Evolutionary conservation across 2,113 vertebrate genomes (phyloP).

Genomic region (Laticauda laticaudata): DNA sequence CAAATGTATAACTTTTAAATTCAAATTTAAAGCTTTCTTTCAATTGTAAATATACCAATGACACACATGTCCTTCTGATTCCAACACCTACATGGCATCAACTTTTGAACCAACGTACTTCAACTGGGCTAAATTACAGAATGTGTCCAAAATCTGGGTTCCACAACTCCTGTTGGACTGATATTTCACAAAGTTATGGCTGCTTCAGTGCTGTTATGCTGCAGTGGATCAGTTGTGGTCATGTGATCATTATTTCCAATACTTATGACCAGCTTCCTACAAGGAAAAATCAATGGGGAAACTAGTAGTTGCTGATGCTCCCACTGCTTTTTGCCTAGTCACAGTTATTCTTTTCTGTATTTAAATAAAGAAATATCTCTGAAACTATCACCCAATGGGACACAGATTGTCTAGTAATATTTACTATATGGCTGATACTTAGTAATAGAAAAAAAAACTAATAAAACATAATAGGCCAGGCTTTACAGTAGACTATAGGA

Average conservation of each 20-base stretch:
- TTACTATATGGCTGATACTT: background rate
- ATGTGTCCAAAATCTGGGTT: background rate
- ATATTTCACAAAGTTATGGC: background rate
- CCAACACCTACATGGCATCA: background rate
- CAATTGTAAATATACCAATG: background rate
- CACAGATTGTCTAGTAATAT: background rate
- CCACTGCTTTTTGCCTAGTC: background rate
- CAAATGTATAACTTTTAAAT: background rate
- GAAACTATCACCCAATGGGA: background rate
- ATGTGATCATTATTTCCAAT: background rate
- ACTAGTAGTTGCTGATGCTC: background rate
- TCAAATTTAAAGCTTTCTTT: background rate
- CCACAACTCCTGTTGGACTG: background rate
- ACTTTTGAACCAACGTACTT: background rate
- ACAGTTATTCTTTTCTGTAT: background rate
- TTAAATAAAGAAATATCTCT: background rate
- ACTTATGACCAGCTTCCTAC: background rate
- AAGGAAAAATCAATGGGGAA: background rate
- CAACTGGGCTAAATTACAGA: background rate
- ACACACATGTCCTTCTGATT: background rate
- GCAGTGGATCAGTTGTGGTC: background rate
- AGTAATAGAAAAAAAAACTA: background rate
- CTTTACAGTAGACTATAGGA: background rate
- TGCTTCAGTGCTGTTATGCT: background rate
- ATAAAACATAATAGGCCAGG: background rate